Base-by-base conservation (phyloP, 2,797 vertebrate species). In the Crocidura indochinensis region DNA sequence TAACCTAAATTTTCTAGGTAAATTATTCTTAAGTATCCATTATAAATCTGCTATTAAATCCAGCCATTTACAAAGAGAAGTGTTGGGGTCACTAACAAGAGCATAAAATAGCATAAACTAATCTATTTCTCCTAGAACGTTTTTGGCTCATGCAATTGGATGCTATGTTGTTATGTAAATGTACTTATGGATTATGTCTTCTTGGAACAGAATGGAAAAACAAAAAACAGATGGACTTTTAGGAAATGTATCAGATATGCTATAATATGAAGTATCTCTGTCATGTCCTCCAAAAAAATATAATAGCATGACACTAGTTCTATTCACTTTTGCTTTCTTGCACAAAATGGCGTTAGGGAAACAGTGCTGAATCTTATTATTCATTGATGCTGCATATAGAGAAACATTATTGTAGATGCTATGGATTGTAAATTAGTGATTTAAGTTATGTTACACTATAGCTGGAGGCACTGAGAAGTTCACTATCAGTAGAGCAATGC, bases 111-210 rank as follows among this genome's bases (percentile, higher is more conserved):
- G 38, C 38, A 46, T 68, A 14, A 17, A 38, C 29, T 84, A 49
- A 73, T 29, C 26, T 80, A 51, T 29, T 68, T 89, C 8, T 51
- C 62, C 19, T 79, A 51, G 15, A 10, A 62, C 6, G 19, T 60
- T 68, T 88, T 84, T 80, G 22, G 74, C n/a, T 88, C 60, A 10
- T 56, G 19, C 20, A 60, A 15, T 84, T 62, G 68, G 49, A 85
- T 60, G 26, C 27, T 62, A 51, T 74, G 26, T 72, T 64, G 6
- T 77, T 65, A 62, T 11, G 1, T 47, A 27, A 7, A 84, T 44
- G 7, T 74, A 29, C 24, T 38, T 84, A 51, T 60, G 26, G 51
- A 60, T 69, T 53, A 67, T 74, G 46, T 62, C 81, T 84, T 92
- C 38, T 74, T 60, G n/a, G 69, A 88, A 14, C 3, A 88, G 56